A percentile compares a stretch with the other conserved stretches of the same genome.
Evolutionary conservation across 1,140 invertebrate species (phyloP).

Genomic region (Drosophila murphyi): DNA sequence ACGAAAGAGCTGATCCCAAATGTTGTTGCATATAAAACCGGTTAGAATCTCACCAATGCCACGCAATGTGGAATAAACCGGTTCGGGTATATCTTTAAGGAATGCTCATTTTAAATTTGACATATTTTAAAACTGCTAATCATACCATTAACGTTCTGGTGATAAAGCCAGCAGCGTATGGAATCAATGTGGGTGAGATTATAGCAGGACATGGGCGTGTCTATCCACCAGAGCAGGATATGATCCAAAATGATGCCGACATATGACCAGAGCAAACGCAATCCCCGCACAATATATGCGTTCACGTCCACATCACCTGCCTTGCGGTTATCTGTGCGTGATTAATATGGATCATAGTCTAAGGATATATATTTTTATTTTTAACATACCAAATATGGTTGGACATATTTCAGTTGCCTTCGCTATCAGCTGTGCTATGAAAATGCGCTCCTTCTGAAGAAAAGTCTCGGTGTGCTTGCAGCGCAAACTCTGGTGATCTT

Average conservation of each 20-base stretch:
- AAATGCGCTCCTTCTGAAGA: conserved; percentile 71
- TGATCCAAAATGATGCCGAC: conserved; percentile 91
- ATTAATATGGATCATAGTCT: not conserved
- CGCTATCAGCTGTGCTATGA: conserved; percentile 73
- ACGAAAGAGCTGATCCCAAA: conserved; percentile 90
- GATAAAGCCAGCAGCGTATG: conserved; percentile 88
- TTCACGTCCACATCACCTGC: conserved; percentile 65
- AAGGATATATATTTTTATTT: not conserved
- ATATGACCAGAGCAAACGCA: conserved; percentile 89
- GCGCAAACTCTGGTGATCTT: conserved; percentile 79
- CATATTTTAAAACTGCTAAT: not conserved
- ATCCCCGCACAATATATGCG: conserved; percentile 85
- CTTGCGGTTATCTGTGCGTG: conserved; percentile 83
- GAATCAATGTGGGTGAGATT: conserved; percentile 89
- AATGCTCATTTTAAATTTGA: not conserved
- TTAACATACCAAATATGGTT: conserved; percentile 67
- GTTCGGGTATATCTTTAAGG: conserved; percentile 87
- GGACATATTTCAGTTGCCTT: conserved; percentile 79
- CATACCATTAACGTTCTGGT: conserved; percentile 87
- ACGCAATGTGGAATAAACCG: conserved; percentile 88
- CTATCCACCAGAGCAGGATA: conserved; percentile 92
- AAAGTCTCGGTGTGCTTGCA: conserved; percentile 84
- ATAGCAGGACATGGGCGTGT: conserved; percentile 88
- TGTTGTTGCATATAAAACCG: conserved; percentile 89
- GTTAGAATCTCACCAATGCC: conserved; percentile 91